Evolutionary conservation across 2,797 vertebrate genomes (phyloP).

Genomic region (Cirrhinus molitorella): DNA sequence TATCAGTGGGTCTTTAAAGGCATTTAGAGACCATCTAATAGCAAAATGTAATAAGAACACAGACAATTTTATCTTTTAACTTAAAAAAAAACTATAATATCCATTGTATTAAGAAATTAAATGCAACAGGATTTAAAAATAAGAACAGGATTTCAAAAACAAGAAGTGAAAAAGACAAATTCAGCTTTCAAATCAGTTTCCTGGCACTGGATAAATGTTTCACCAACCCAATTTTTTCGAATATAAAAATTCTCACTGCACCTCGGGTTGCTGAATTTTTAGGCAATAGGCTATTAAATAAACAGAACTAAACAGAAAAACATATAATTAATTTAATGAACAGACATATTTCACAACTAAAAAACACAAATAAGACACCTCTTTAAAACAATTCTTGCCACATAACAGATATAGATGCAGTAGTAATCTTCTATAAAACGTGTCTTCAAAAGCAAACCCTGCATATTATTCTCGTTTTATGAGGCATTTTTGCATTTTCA

Average conservation of each 20-base stretch:
- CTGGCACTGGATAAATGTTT: not conserved
- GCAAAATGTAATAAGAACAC: not conserved
- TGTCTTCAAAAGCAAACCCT: conserved; percentile 29
- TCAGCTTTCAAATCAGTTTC: not conserved
- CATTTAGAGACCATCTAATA: too few species aligned
- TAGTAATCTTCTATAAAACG: not conserved
- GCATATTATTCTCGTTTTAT: conserved; percentile 28
- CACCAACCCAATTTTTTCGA: not conserved
- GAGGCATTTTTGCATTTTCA: conserved; percentile 33
- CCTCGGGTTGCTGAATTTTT: not conserved
- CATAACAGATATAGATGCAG: not conserved
- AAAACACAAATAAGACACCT: not conserved
- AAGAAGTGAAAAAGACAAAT: not conserved
- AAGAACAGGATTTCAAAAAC: not conserved
- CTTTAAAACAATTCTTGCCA: not conserved
- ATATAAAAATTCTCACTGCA: not conserved
- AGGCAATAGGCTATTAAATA: not conserved
- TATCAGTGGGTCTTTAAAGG: not conserved
- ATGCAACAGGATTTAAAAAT: not conserved
- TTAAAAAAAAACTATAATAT: too few species aligned
- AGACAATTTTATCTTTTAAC: not conserved
- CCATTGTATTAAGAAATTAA: not conserved
- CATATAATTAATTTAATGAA: not conserved
- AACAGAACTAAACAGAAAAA: not conserved
- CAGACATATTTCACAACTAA: not conserved